Base-by-base conservation (phyloP, 1,140 invertebrate species). In the Apis dorsata region DNA sequence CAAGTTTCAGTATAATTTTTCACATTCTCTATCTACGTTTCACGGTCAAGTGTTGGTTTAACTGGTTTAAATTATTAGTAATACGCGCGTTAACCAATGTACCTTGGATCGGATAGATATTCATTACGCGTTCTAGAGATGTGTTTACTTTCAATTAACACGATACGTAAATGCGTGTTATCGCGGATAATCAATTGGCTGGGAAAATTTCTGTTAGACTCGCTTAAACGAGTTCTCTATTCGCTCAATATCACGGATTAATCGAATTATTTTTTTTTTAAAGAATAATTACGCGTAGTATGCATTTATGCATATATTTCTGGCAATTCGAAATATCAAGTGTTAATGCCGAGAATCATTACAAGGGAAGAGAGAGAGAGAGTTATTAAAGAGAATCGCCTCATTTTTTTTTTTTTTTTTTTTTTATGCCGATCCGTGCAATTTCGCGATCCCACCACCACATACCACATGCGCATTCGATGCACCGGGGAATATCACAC, bases 261-360 rank as follows among this genome's bases (percentile, higher is more conserved):
- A 55, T 15, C 3, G 44, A 12, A 21, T 44, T 28, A 7, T 57
- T n/a, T 13, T 12, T 13, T 12, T 9, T 60, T 44, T 12, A 17
- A 68, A 57, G 17, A 28, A 53, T 57, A 57, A 78, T 78, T 69
- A 34, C 57, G 34, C n/a, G 12, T 15, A 68, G 34, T 2, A 28
- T 19, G 21, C 24, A 11, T 9, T 24, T 34, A 9, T 53, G 21
- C 11, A 44, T 2, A 13, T 63, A 63, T 24, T 24, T 12, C 1
- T 53, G 17, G 79, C 21, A 66, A 55, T 66, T 65, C 49, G 51
- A 65, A 15, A 57, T 34, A 21, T 34, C 44, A 10, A 60, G 68
- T 17, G 51, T 75, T 66, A 66, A 75, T 68, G 24, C n/a, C 44
- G 63, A 21, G 24, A 44, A 66, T 81, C 70, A 21, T 73, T 72